Evolutionary conservation across 1,140 invertebrate species (phyloP).

Genomic region (Andricus grossulariae): DNA sequence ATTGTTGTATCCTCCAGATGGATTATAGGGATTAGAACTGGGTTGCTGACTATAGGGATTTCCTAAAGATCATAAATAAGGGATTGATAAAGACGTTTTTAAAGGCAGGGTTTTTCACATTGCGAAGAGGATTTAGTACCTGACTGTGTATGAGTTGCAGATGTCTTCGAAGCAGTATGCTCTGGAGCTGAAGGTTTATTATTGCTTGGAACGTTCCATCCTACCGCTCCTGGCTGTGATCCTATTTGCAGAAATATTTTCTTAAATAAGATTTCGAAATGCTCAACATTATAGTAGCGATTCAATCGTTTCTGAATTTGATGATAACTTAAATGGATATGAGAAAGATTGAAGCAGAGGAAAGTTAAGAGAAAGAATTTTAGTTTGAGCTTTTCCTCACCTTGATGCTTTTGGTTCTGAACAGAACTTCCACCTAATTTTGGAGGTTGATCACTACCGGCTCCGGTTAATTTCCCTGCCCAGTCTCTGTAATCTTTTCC

Average conservation of each 20-base stretch:
- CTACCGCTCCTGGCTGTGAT: constrained; percentile 62
- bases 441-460: constrained; percentile 39
- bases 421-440: constrained; percentile 41
- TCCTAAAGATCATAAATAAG: constrained; percentile 27
- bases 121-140: constrained; percentile 35
- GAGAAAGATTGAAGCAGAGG: too few relatives aligned
- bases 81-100: not conserved
- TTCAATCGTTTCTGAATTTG: too few relatives aligned
- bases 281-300: too few relatives aligned
- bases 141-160: constrained; percentile 67
- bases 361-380: not conserved
- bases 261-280: not conserved
- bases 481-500: constrained; percentile 52
- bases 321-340: too few relatives aligned
- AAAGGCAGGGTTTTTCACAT: not conserved
- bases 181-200: constrained; percentile 63
- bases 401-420: constrained; percentile 20
- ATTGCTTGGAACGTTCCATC: constrained; percentile 65
- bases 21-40: constrained; percentile 44
- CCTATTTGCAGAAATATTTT: constrained; percentile 43
- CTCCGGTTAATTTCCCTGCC: constrained; percentile 47
- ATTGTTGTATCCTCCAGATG: constrained; percentile 42
- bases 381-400: constrained; percentile 27
- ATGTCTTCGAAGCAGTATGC: constrained; percentile 60
- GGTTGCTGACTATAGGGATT: constrained; percentile 36